phyloP scores from a whole-genome alignment of 2,797 vertebrate species.

The Austrolebias charrua region DNA sequence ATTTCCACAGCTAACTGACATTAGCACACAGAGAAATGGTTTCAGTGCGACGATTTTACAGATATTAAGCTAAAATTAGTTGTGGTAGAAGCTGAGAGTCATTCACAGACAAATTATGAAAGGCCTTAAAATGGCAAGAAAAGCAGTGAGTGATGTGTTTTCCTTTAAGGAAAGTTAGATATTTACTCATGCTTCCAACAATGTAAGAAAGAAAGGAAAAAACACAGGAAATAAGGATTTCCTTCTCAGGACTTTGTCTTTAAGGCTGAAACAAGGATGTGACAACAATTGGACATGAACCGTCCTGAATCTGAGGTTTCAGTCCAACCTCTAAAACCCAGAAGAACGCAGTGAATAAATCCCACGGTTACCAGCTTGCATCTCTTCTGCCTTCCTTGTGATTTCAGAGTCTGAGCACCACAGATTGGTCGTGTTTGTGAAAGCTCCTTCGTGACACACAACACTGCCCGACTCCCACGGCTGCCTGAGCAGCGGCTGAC shows the following conservation, averaged over 20 bases:
- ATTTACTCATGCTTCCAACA: not conserved
- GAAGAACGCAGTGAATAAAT: slow-evolving; percentile 25
- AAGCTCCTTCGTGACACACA: slow-evolving; percentile 33
- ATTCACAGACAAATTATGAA: no score
- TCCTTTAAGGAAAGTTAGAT: no score
- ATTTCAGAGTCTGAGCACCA: slow-evolving; percentile 28
- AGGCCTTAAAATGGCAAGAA: no score
- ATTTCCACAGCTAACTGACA: no score
- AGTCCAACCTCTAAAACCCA: slow-evolving; percentile 25
- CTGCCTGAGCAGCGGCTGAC: slow-evolving; percentile 42
- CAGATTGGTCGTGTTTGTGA: slow-evolving; percentile 49
- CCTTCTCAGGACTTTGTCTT: not conserved
- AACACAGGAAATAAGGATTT: not conserved
- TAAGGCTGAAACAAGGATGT: not conserved
- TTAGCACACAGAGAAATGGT: no score
- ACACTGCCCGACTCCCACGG: slow-evolving; percentile 31
- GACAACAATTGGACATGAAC: slow-evolving; percentile 2
- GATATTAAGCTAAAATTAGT: no score
- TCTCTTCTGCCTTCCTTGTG: slow-evolving; percentile 30
- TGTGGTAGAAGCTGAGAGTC: no score
- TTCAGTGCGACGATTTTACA: no score
- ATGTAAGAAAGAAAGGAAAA: not conserved
- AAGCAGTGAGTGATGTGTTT: not conserved
- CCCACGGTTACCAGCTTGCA: not conserved
- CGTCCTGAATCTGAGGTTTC: slow-evolving; percentile 24